Percentiles rank a stretch among this genome's conserved stretches.
Evolutionary conservation across 1,140 invertebrate genomes (phyloP).

Genomic region (honey bee (Apis mellifera)): DNA sequence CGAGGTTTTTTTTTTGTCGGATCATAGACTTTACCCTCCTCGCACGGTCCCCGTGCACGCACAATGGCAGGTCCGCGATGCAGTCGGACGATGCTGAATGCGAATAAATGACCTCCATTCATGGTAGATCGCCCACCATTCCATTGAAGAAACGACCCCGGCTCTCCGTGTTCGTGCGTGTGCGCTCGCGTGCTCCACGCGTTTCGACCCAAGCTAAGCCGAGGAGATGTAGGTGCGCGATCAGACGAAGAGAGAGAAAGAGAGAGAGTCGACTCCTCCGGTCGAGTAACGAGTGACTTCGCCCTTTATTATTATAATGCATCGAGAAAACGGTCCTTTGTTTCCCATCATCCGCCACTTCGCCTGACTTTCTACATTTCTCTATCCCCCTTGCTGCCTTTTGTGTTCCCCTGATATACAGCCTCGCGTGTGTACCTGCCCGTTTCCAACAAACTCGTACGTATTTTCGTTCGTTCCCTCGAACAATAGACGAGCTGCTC

Average conservation of each 20-base stretch:
- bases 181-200: slow-evolving; percentile 5
- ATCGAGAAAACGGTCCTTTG: slow-evolving; percentile 54
- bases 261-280: no score
- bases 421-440: not conserved
- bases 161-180: not conserved
- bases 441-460: slow-evolving; percentile 15
- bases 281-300: slow-evolving; percentile 43
- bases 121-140: slow-evolving; percentile 74
- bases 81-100: slow-evolving; percentile 71
- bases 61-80: slow-evolving; percentile 73
- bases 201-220: slow-evolving; percentile 46
- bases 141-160: slow-evolving; percentile 68
- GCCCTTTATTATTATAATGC: slow-evolving; percentile 56
- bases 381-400: not conserved
- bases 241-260: not conserved
- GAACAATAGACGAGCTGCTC: slow-evolving; percentile 22
- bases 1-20: slow-evolving; percentile 67
- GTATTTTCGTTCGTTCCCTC: not conserved
- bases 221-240: slow-evolving; percentile 66
- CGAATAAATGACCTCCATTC: slow-evolving; percentile 79
- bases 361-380: slow-evolving; percentile 13
- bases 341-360: slow-evolving; percentile 33
- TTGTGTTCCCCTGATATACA: not conserved
- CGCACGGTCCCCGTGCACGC: slow-evolving; percentile 50
- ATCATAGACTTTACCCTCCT: slow-evolving; percentile 65